Base-by-base conservation (phyloP, 2,113 vertebrate genomes). In the Anser brachyrhynchus region DNA sequence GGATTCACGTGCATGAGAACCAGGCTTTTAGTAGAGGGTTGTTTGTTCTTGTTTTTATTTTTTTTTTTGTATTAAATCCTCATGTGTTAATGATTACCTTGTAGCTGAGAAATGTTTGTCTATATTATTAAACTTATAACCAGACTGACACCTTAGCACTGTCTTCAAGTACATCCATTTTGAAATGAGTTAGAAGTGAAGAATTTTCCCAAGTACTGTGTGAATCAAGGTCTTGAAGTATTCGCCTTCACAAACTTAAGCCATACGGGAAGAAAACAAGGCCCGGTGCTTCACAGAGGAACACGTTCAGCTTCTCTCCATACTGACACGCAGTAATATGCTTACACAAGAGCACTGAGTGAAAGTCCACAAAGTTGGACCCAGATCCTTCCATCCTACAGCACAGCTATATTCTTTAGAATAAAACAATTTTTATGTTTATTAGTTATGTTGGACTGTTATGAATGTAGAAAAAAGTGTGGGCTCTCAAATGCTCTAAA, bases 41-140 rank as follows among this genome's bases (percentile, higher is more conserved):
- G 10, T 49, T 49, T 49, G 7, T 46, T 46, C 44, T 46, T 46
- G 44, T 11, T 49, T 11, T 10, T 39, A 39, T 39, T n/a, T 10
- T 46, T 5, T 13, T 43, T 13, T 82, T 35, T 58, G 14, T 75
- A 90, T 65, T 75, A 69, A 89, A 88, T 67, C 77, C 18, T 41
- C 4, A 1, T 3, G 1, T 72, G 69, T 76, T 65, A 28, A 43
- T 87, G 62, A 81, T 89, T 55, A 52, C 62, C 70, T 21, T 89
- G 80, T 29, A 73, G 65, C 65, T 62, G 61, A 62, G 54, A n/a
- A 67, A 71, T 41, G 23, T 44, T 54, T 59, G 17, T 26, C 57
- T 61, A 65, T 61, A n/a, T 54, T 0, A 90, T 94, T 97, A 94
- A 97, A 96, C 39, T 52, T 39, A 44, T 6, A 19, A 16, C 33